phyloP scores from a whole-genome alignment of 2,113 vertebrate genomes.

The Thunnus maccoyii region DNA sequence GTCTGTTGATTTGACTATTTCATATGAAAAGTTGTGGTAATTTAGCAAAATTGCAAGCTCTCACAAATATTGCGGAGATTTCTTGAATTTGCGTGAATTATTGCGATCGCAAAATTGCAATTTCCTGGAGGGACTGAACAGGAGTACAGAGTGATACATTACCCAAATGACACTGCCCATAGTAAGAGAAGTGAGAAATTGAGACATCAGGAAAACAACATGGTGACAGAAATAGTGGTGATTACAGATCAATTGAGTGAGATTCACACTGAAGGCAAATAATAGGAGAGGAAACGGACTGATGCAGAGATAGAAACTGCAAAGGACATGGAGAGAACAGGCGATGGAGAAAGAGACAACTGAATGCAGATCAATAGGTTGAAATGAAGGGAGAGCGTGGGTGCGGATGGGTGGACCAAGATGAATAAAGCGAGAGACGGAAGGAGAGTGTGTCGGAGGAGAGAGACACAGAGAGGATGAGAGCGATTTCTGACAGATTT shows the following conservation, averaged over 20 bases:
- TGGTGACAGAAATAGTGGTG: conserved; percentile 21
- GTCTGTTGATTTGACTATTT: no score
- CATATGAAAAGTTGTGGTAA: no score
- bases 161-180: neutral
- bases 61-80: no score
- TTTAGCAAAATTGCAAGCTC: no score
- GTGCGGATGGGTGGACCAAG: conserved; percentile 31
- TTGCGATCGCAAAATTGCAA: no score
- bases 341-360: conserved; percentile 21
- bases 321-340: conserved; percentile 42
- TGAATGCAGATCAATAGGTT: conserved; percentile 55
- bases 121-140: no score
- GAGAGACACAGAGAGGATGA: conserved; percentile 53
- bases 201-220: conserved; percentile 44
- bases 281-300: conserved; percentile 21
- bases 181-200: neutral
- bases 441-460: conserved; percentile 18
- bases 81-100: no score
- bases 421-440: conserved; percentile 38
- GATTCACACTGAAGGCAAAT: conserved; percentile 42
- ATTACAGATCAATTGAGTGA: conserved; percentile 42
- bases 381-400: conserved; percentile 29
- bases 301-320: conserved; percentile 32
- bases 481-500: conserved; percentile 80
- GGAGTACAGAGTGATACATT: neutral